Evolutionary conservation across 2,113 vertebrate genomes (phyloP).

Genomic region (Passer domesticus): DNA sequence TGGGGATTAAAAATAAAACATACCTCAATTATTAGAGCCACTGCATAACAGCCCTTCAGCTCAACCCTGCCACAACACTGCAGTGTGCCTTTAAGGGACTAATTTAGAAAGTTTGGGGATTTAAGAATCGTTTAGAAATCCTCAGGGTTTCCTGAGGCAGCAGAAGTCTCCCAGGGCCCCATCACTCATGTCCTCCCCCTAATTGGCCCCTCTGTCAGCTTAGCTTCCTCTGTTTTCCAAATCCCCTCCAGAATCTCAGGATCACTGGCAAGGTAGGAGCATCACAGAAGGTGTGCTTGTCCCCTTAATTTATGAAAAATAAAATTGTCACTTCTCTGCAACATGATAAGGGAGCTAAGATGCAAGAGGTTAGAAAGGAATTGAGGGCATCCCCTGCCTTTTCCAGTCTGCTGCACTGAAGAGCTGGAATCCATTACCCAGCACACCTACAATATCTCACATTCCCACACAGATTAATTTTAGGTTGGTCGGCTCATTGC

Average conservation of each 20-base stretch:
- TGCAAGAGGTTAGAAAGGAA: not conserved
- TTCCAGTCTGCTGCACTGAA: slow-evolving; percentile 44
- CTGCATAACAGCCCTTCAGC: not conserved
- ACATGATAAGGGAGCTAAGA: not conserved
- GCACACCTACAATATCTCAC: slow-evolving; percentile 41
- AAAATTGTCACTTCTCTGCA: not conserved
- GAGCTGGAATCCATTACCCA: slow-evolving; percentile 41
- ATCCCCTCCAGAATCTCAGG: not conserved
- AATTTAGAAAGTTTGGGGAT: not conserved
- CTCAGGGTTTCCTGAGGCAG: not conserved
- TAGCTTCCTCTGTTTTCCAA: not conserved
- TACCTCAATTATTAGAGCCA: not conserved
- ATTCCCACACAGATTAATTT: slow-evolving; percentile 63
- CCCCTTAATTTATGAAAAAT: slow-evolving; percentile 26
- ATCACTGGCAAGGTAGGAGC: not conserved
- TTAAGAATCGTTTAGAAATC: not conserved
- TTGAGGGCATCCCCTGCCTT: slow-evolving; percentile 27
- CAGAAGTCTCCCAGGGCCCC: not conserved
- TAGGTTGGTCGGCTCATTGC: slow-evolving; percentile 28
- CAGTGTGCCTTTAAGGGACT: not conserved
- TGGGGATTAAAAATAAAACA: not conserved
- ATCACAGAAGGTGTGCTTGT: not conserved
- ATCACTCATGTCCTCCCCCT: not conserved
- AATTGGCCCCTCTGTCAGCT: not conserved
- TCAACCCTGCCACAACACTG: not conserved